Base-by-base conservation (phyloP, 2,888 invertebrate species). In the Cheilosia scutellata region DNA sequence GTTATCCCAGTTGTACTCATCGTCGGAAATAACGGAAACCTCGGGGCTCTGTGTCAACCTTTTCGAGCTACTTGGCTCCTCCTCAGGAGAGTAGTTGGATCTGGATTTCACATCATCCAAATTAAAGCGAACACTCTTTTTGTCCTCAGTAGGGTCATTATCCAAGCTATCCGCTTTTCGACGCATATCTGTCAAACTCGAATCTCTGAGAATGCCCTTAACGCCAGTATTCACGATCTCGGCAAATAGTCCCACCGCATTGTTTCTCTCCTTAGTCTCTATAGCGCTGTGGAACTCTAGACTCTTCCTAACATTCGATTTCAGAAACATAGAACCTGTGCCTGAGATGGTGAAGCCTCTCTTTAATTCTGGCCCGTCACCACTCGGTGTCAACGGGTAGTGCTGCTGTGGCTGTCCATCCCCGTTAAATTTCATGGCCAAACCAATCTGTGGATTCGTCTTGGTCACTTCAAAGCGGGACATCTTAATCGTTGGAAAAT, bases 121-220 rank as follows among this genome's bases (percentile, higher is more conserved):
- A 90, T 95, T 95, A 88, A 95, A 95, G 7, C 95, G 93, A 0
- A 97, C 96, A 90, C 95, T 96, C 90, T 96, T 96, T 80, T 95
- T 95, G 77, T 96, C 96, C 82, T 96, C 96, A 0, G 16, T 49
- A 7, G 82, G 65, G 2, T 88, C 88, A 13, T 88, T 87, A 1
- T 87, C 87, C 0, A 91, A 90, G 29, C 89, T 89, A 16, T 90
- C 89, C 0, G 88, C 89, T 7, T 88, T 82, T 3, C 91, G 89
- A 3, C 90, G 89, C 88, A 92, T 91, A 57, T 92, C 92, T 1
- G 91, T 91, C 42, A 92, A 84, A 37, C 93, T 92, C 63, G 95
- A 94, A 88, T 95, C 95, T 27, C 95, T 92, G 6, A 95, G 91
- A 79, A 95, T 95, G 1, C 95, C 94, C 89, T 94, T 95, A 0